A percentile compares a stretch with the other conserved stretches of the same genome.
phyloP scores from a whole-genome alignment of 2,113 vertebrate species.

The Parotia lawesii region DNA sequence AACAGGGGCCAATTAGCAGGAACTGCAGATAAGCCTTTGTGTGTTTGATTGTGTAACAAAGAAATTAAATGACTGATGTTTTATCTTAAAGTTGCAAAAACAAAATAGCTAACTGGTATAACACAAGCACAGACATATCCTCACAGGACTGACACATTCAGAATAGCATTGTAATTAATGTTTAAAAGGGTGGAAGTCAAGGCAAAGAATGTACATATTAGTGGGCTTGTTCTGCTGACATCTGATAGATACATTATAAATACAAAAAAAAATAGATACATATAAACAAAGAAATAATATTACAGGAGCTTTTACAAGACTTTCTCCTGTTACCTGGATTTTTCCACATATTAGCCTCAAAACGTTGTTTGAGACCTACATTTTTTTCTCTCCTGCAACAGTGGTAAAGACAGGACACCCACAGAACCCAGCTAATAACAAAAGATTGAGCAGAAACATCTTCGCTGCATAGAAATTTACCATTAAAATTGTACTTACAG shows the following conservation, averaged over 20 bases:
- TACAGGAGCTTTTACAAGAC: background rate
- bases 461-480: background rate
- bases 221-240: background rate
- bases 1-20: conserved; percentile 31
- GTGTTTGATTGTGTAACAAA: background rate
- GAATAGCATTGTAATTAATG: conserved; percentile 10
- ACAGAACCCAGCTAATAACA: background rate
- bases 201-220: background rate
- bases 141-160: background rate
- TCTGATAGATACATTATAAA: background rate
- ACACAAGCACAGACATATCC: background rate
- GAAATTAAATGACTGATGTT: conserved; percentile 28
- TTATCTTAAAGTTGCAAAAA: conserved; percentile 25
- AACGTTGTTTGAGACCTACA: background rate
- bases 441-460: background rate
- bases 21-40: conserved; percentile 43
- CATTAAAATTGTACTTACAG: background rate
- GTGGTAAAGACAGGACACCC: background rate
- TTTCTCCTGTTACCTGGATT: background rate
- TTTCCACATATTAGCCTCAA: background rate
- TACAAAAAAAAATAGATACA: background rate
- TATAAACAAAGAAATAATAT: background rate
- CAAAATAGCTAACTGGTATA: background rate
- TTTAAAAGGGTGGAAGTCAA: background rate
- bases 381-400: background rate